These are phyloP conservation scores for Eulithis testata DNA, from an alignment of 2,888 invertebrate genomes.

Conservation along the genomic window DNA sequence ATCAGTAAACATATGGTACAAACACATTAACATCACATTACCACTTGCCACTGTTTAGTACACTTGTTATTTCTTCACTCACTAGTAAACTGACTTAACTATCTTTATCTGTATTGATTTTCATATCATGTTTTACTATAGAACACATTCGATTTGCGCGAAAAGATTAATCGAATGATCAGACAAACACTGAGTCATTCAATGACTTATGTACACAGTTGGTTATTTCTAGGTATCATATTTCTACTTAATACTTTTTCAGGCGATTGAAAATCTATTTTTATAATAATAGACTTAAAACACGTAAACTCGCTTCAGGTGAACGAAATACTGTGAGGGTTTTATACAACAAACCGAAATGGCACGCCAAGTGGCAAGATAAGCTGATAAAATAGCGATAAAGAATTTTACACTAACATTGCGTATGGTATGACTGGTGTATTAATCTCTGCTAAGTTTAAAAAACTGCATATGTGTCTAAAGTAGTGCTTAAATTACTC, in stretches of 20 bases:
- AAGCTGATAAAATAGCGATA: conserved; percentile 81
- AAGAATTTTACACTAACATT: conserved; percentile 65
- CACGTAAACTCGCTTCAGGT: conserved; percentile 61
- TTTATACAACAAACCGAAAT: conserved; percentile 67
- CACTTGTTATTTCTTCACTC: conserved; percentile 44
- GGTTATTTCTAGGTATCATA: conserved; percentile 22
- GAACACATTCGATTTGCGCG: conserved; percentile 43
- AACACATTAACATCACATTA: conserved; percentile 44
- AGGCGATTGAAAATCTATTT: conserved; percentile 43
- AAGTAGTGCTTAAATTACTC: conserved; percentile 22
- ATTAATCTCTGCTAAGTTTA: conserved; percentile 41
- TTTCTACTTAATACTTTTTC: conserved; percentile 42
- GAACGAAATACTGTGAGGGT: conserved; percentile 66
- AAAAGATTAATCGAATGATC: conserved; percentile 41
- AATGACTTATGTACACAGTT: conserved; percentile 45
- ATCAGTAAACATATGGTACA: conserved; percentile 42
- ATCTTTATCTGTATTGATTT: conserved; percentile 33
- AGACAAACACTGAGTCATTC: conserved; percentile 50
- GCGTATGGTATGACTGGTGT: conserved; percentile 57
- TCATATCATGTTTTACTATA: conserved; percentile 35
- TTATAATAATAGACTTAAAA: conserved; percentile 32
- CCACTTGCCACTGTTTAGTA: conserved; percentile 25
- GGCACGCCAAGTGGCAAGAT: conserved; percentile 74
- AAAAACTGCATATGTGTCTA: conserved; percentile 27
- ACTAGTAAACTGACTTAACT: conserved; percentile 33